Percentiles rank a stretch among this genome's conserved stretches.
These are phyloP conservation scores for Philaenus spumarius DNA, from an alignment of 1,140 invertebrate genomes.

Conservation along the genomic window DNA sequence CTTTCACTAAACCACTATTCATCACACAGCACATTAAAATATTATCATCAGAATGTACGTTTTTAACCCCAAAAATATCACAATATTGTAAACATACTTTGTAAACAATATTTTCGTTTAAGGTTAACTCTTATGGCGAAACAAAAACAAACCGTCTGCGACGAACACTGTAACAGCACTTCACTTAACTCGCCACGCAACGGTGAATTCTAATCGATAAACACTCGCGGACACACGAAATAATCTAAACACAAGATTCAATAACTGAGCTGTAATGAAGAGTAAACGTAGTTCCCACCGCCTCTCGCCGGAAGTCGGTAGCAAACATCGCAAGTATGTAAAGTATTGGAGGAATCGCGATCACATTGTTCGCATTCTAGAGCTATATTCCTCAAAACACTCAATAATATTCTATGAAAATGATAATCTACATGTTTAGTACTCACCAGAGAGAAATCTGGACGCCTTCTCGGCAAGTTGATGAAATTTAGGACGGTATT, in stretches of 20 bases:
- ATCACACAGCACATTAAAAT: too few species aligned
- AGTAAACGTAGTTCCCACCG: constrained; percentile 18
- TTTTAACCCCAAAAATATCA: too few species aligned
- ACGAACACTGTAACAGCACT: too few species aligned
- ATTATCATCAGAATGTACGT: too few species aligned
- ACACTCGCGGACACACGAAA: constrained; percentile 13
- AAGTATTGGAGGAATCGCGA: constrained; percentile 69
- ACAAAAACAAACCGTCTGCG: too few species aligned
- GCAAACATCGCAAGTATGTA: constrained; percentile 70
- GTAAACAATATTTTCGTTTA: too few species aligned
- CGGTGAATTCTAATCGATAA: too few species aligned
- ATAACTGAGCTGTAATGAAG: constrained; percentile 14
- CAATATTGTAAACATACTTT: too few species aligned
- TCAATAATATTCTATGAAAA: constrained; percentile 24
- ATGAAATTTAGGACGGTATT: constrained; percentile 55
- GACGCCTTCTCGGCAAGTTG: constrained; percentile 49
- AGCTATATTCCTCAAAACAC: constrained; percentile 37
- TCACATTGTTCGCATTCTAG: constrained; percentile 63
- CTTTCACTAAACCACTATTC: too few species aligned
- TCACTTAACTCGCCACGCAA: too few species aligned
- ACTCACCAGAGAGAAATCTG: constrained; percentile 59
- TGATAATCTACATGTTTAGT: constrained; percentile 31
- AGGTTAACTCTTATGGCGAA: too few species aligned
- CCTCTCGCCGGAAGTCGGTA: constrained; percentile 46
- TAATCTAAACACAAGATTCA: constrained; percentile 6